Base-by-base conservation (phyloP, 92 coral and sea anemone genomes). In the Porites evermanni region DNA sequence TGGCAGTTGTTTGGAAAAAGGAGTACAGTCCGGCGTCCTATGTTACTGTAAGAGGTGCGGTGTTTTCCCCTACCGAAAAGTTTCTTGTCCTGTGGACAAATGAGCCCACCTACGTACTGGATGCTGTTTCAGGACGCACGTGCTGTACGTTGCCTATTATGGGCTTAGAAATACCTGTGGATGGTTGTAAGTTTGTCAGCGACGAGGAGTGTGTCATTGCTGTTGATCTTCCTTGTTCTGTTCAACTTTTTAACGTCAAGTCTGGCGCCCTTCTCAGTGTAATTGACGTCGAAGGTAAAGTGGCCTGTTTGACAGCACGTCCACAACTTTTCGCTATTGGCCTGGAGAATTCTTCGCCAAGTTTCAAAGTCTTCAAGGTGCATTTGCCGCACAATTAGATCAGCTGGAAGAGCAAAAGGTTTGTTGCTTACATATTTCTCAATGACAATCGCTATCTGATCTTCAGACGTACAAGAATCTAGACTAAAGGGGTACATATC, bases 141-240 rank as follows among this genome's bases (percentile, higher is more conserved):
- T 18, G 67, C 12, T 53, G 29, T 20, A 14, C 44, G 3, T 52
- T 80, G 14, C 1, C 21, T 3, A 23, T 54, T 54, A 9, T 54
- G 11, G 60, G 60, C 14, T 13, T 9, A 0, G 60, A 10, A 9
- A 13, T 54, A 54, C 60, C 60, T 7, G 47, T 38, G 47, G 47
- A 38, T 38, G 7, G 47, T 38, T 75, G 29, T 54, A 56, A 13
- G 44, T 80, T 80, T 53, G 19, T 80, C 21, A 68, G 67, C 68
- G 84, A 54, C 16, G 74, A 80, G 84, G 84, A 80, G 24, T 72
- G 60, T 52, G 60, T 72, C n/a, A 9, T 72, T 3, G 47, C 47
- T 38, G 47, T 38, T 10, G 2, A 4, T n/a, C 8, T 13, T 53
- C 3, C 4, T 20, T 2, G 19, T 9, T 17, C 26, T 17, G 14